Conservation (phyloP, 2,797 vertebrate genomes). For the Cossypha niveicapilla region DNA sequence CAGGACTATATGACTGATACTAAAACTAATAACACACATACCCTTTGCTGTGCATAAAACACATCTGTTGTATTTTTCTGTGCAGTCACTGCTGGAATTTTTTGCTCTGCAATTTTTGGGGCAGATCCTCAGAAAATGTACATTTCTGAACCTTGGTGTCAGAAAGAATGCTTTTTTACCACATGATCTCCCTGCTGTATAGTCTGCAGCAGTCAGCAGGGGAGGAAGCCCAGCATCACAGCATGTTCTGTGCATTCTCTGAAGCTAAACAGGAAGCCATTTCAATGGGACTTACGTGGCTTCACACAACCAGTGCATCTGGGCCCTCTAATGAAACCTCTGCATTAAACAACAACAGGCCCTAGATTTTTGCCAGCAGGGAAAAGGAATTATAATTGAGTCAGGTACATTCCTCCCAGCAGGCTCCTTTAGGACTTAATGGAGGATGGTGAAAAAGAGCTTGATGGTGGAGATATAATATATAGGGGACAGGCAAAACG, state of each 20-base stretch:
- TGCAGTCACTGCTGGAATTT: not conserved
- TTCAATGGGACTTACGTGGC: not conserved
- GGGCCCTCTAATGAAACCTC: not conserved
- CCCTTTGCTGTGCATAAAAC: not conserved
- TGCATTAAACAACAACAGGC: not conserved
- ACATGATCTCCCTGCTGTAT: not conserved
- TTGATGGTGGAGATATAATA: not conserved
- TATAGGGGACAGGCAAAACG: accelerated
- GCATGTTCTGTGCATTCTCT: not conserved
- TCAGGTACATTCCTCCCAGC: not conserved
- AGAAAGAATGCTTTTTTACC: not conserved
- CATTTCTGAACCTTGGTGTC: not conserved
- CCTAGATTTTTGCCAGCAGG: not conserved
- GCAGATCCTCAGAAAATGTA: not conserved
- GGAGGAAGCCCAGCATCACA: not conserved
- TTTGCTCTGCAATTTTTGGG: not conserved
- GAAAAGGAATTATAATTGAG: not conserved
- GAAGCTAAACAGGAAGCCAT: not conserved
- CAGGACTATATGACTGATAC: not conserved
- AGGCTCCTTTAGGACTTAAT: not conserved
- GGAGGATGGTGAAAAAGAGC: not conserved
- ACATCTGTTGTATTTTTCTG: not conserved
- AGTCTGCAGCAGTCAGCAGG: not conserved
- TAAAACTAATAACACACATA: not conserved
- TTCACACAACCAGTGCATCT: not conserved